Evolutionary conservation across 2,888 invertebrate genomes (phyloP), one percentile per base, ranked within the genome.

Genomic region (Xanthorhoe designata): DNA sequence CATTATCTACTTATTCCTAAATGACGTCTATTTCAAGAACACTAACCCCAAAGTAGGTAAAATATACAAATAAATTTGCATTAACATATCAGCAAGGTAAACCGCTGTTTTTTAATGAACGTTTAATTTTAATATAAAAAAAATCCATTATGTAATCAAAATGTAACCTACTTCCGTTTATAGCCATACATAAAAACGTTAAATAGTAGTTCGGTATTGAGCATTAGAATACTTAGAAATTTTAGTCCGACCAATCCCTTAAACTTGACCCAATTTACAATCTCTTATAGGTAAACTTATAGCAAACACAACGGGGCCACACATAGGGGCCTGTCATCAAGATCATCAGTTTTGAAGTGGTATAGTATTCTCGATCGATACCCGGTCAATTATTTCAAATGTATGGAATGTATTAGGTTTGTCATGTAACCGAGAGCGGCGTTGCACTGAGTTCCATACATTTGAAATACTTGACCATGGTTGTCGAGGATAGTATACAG

Each of bases 261-360:
- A 3, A 24, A 24, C 1, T 24, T 82, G 82, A 83, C 88, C 84
- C 74, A 82, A 77, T 85, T 87, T 69, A 73, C 72, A 81, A 81
- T 81, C 76, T 65, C 66, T 32, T 68, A 54, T 56, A 66, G 69
- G 71, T 64, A 70, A 53, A 62, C 51, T 56, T 78, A 79, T 79
- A 79, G 71, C 64, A 53, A 64, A 64, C 50, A 70, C 75, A 67
- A 76, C 76, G 73, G 83, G n/a, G n/a, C n/a, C n/a, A n/a, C n/a
- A n/a, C n/a, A n/a, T n/a, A n/a, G n/a, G 24, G 24, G 24, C 24
- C 24, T 4, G 24, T 24, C 24, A 24, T 3, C 24, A 24, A 4
- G 24, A 24, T 24, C 4, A 24, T 24, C 4, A 1, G 24, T 24
- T 4, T 24, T 24, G 24, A 24, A 24, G 24, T 24, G 24, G 24